Base-by-base conservation (phyloP, 2,888 invertebrate species). In the Perdita meconis region DNA sequence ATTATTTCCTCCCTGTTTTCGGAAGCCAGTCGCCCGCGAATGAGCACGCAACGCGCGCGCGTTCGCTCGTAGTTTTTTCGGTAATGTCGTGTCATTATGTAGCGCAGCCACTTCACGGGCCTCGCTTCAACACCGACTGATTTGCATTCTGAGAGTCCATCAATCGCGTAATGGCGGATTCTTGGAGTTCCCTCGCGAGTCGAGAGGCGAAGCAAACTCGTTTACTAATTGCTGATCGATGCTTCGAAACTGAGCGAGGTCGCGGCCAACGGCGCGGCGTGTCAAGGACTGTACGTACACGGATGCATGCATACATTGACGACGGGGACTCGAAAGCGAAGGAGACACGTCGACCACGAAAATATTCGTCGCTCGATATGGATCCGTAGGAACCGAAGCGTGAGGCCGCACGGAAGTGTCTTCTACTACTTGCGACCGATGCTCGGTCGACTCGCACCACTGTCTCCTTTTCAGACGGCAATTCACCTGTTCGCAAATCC, bases 191-290 rank as follows among this genome's bases (percentile, higher is more conserved):
- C 36, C 59, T 56, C 5, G 51, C 53, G 16, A 50, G 34, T 68
- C 74, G 61, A 83, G 70, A 60, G 57, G 50, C 74, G 50, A 63
- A 65, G 85, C 69, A 85, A 78, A 83, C 80, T 86, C 84, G 81
- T 86, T 78, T 86, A 83, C 75, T 84, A 87, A 88, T 83, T 87
- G 86, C 84, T 83, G 85, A 90, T 89, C 87, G 83, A 86, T 87
- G 81, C 74, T 65, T 44, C 59, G 68, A 68, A 79, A 81, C 75
- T 57, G 71, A 68, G 70, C 78, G 34, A 61, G 78, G 75, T 44
- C 64, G 71, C 72, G 36, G 71, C 34, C 70, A 75, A 65, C 65
- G 26, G 66, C 68, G 57, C 65, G 26, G 66, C 68, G 57, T 82
- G 81, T 86, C 82, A 85, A 87, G 82, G 79, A 78, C 80, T 22